Conservation (phyloP, 1,140 invertebrate genomes). For the Babylonia areolata region DNA sequence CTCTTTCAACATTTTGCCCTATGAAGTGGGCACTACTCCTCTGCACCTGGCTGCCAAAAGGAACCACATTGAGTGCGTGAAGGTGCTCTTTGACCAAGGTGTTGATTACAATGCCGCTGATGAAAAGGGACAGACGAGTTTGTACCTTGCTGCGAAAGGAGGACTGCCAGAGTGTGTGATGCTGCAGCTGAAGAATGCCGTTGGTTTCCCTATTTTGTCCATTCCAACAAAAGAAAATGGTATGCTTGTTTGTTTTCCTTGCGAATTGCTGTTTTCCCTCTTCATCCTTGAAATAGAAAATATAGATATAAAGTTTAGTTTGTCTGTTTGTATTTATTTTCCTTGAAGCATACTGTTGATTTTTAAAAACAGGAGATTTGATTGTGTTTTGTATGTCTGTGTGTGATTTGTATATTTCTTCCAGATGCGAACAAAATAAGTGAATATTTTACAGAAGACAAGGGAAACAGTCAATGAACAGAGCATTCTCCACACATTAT, state of each 20-base stretch:
- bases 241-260: neutral
- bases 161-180: neutral
- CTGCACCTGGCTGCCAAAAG: slow-evolving; percentile 30
- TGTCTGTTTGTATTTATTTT: too few species aligned
- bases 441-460: too few species aligned
- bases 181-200: neutral
- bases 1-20: neutral
- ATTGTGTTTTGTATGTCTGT: too few species aligned
- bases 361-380: too few species aligned
- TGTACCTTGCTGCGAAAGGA: slow-evolving; percentile 32
- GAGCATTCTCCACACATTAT: too few species aligned
- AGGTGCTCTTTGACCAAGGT: slow-evolving; percentile 3
- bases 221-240: neutral
- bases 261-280: too few species aligned
- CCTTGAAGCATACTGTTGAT: too few species aligned
- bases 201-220: neutral
- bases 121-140: slow-evolving; percentile 20
- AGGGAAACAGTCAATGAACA: too few species aligned
- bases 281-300: too few species aligned
- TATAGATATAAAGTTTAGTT: too few species aligned
- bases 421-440: too few species aligned
- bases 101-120: slow-evolving; percentile 25
- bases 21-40: neutral
- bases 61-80: neutral
- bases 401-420: too few species aligned